These are phyloP conservation scores for Aptenodytes forsteri DNA, from an alignment of 2,113 vertebrate species.

Conservation along the genomic window DNA sequence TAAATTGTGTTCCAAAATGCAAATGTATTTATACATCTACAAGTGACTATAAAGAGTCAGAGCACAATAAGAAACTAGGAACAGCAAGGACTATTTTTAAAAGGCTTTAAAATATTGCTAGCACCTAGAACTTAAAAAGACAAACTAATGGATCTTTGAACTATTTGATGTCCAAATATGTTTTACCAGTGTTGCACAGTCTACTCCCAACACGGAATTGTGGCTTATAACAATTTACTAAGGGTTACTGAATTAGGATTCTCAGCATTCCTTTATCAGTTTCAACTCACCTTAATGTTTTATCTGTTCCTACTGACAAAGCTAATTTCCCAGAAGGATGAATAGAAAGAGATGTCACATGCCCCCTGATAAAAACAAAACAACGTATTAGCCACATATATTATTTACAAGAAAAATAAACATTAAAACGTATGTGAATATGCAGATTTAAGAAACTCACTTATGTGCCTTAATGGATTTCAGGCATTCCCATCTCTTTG, in stretches of 20 bases:
- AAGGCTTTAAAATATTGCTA: neutral
- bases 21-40: neutral
- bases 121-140: neutral
- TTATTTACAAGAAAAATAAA: neutral
- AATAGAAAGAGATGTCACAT: slow-evolving; percentile 88
- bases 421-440: fast-evolving
- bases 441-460: slow-evolving; percentile 72
- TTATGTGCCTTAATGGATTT: slow-evolving; percentile 94
- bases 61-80: neutral
- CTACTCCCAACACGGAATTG: neutral
- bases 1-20: neutral
- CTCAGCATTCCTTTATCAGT: neutral
- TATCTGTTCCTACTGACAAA: slow-evolving; percentile 94
- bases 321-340: slow-evolving; percentile 96
- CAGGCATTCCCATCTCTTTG: slow-evolving; percentile 93
- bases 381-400: neutral
- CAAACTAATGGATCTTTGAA: neutral
- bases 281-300: slow-evolving; percentile 85
- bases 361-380: slow-evolving; percentile 80
- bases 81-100: neutral
- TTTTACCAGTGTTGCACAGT: neutral
- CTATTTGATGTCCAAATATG: neutral
- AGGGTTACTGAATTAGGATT: neutral
- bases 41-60: neutral
- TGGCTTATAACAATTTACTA: neutral